These are phyloP conservation scores for Progne subis DNA, from an alignment of 2,113 vertebrate species.

Conservation along the genomic window DNA sequence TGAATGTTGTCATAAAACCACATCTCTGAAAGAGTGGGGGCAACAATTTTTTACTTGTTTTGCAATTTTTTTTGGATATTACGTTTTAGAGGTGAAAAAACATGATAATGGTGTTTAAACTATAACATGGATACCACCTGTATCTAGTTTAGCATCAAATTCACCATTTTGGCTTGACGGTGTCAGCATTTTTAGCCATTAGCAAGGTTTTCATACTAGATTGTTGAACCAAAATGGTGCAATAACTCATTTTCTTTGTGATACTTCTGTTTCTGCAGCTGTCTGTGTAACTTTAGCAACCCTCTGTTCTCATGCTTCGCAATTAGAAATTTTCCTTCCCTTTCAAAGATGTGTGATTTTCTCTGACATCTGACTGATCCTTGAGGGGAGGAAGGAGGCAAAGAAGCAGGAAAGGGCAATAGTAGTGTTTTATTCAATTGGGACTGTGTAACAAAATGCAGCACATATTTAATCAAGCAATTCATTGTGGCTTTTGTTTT, in stretches of 20 bases:
- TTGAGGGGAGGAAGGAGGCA: not conserved
- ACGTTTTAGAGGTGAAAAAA: not conserved
- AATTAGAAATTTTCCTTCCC: not conserved
- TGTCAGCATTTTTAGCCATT: not conserved
- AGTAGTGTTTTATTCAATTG: not conserved
- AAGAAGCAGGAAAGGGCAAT: not conserved
- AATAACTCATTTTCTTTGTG: not conserved
- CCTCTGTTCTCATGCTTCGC: not conserved
- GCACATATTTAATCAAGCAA: not conserved
- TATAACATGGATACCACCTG: not conserved
- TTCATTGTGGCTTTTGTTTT: not conserved
- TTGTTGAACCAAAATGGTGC: not conserved
- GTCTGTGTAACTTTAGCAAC: not conserved
- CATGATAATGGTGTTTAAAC: not conserved
- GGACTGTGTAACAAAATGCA: not conserved
- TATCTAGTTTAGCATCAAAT: not conserved
- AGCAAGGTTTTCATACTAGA: not conserved
- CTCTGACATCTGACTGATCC: not conserved
- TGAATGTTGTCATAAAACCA: not conserved
- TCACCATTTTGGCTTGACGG: not conserved
- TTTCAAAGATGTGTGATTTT: not conserved
- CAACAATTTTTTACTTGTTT: not conserved
- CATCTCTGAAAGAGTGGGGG: not conserved
- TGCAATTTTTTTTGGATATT: not conserved
- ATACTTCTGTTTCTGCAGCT: not conserved